These are phyloP conservation scores for Sussaba pulchella DNA, from an alignment of 2,888 invertebrate genomes.

Conservation along the genomic window DNA sequence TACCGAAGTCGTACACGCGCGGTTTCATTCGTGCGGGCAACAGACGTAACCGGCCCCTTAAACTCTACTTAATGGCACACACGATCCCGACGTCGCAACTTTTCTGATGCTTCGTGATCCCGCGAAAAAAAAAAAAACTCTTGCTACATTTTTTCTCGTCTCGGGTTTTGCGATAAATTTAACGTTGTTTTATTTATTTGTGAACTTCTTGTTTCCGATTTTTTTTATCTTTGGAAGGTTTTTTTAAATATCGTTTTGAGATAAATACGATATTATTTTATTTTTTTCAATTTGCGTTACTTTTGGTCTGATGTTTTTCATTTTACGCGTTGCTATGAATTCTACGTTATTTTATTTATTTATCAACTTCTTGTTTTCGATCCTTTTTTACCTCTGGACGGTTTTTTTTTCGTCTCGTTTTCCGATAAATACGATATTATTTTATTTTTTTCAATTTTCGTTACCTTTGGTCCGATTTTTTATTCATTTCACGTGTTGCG, in stretches of 20 bases:
- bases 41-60: conserved; percentile 20
- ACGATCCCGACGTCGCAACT: background rate
- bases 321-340: background rate
- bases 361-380: conserved; percentile 4
- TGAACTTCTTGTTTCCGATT: conserved; percentile 5
- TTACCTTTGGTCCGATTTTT: too few species aligned
- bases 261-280: too few species aligned
- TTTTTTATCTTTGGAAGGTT: conserved; percentile 17
- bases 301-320: too few species aligned
- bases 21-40: background rate
- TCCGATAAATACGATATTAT: too few species aligned
- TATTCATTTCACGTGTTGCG: background rate
- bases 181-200: too few species aligned
- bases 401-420: too few species aligned
- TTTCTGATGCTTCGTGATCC: background rate
- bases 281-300: too few species aligned
- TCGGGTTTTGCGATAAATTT: too few species aligned
- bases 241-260: too few species aligned
- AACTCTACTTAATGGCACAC: conserved; percentile 27
- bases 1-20: background rate
- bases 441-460: too few species aligned
- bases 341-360: background rate
- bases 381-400: conserved; percentile 13
- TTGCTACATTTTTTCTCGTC: too few species aligned
- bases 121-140: too few species aligned